Base-by-base conservation (phyloP, 2,888 invertebrate genomes). In the Trissolcus brochymenae region DNA sequence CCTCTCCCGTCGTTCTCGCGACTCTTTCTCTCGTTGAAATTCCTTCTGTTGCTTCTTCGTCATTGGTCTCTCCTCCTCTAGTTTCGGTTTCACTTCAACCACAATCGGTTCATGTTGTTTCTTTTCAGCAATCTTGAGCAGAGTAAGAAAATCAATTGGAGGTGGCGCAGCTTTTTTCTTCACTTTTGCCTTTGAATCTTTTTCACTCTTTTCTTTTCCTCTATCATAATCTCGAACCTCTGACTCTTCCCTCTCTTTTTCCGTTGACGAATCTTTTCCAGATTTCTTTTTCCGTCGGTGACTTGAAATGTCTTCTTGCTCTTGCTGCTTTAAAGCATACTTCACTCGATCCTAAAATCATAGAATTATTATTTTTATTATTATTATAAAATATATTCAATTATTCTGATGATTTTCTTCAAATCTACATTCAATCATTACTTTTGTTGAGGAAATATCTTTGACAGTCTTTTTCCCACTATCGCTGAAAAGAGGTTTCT, bases 11-110 rank as follows among this genome's bases (percentile, higher is more conserved):
- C 56, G 91, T 62, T 94, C 92, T 46, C 92, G 90, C 82, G 90
- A 91, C 53, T 93, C 94, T 86, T 93, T 92, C 81, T 95, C 94
- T 82, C 93, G 93, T 82, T 94, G 93, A 83, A 92, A 91, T 84
- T 96, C 95, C 53, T 91, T 91, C 84, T 92, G 95, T 84, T 97
- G 96, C 81, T 93, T 94, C 81, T 95, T 95, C 0, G 96, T 96
- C 91, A 96, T 92, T 11, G 93, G 90, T 51, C 95, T 91, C 80
- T 95, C 95, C 80, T 91, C 89, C 60, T 89, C 85, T 76, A 90
- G 84, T 65, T 88, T 89, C 16, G 82, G 82, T 83, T 91, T 91
- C 19, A 89, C 87, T 80, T 92, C 92, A 70, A 93, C 88, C 29
- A 93, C 91, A 1, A 96, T 87, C 0, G 96, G 96, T 85, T 96